Conservation (phyloP, 2,888 invertebrate species). For the Mellilla xanthometata region DNA sequence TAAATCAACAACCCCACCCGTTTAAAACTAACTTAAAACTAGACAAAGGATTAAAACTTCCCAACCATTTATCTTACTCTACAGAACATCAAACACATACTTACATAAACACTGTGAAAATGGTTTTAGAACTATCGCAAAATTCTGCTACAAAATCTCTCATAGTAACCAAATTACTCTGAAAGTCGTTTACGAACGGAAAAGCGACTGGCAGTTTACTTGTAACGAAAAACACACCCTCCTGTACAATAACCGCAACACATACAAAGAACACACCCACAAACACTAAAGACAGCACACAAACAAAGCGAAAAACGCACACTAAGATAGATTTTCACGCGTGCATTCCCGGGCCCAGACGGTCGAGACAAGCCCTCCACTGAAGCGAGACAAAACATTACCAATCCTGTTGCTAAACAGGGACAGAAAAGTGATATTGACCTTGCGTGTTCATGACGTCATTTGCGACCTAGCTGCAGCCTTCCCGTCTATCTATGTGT, state of each 20-base stretch:
- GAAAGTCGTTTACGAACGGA: conserved; percentile 26
- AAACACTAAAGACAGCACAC: neutral
- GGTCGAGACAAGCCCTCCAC: conserved; percentile 57
- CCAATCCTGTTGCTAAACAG: conserved; percentile 39
- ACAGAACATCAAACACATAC: conserved; percentile 13
- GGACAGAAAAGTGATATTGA: conserved; percentile 69
- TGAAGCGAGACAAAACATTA: conserved; percentile 41
- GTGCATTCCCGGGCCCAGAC: conserved; percentile 69
- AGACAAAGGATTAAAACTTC: neutral
- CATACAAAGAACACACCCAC: neutral
- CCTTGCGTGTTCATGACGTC: conserved; percentile 82
- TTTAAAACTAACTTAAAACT: conserved; percentile 5
- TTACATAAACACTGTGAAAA: conserved; percentile 17
- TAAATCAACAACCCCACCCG: conserved; percentile 8
- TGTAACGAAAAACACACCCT: conserved; percentile 27
- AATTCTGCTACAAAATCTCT: neutral
- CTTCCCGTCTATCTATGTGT: conserved; percentile 52
- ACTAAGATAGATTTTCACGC: conserved; percentile 26
- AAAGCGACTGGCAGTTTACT: conserved; percentile 24
- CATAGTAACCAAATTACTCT: conserved; percentile 25
- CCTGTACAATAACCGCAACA: conserved; percentile 1
- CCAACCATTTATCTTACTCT: conserved; percentile 12
- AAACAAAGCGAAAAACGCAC: conserved; percentile 8
- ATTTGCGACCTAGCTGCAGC: conserved; percentile 83
- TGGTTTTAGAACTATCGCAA: conserved; percentile 24